Evolutionary conservation across 1,140 invertebrate genomes (phyloP).

Genomic region (Rhopalosiphum padi): DNA sequence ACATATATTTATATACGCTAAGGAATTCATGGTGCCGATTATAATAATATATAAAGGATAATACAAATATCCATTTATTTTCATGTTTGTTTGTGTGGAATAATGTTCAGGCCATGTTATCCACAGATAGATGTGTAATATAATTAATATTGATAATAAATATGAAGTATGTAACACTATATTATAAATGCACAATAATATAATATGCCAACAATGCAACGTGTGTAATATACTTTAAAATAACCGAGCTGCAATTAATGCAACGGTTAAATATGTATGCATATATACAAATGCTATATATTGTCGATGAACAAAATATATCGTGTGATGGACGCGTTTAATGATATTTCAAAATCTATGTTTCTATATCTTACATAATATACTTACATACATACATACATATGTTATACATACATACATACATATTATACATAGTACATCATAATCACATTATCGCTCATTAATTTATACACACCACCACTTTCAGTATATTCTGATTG

Average conservation of each 20-base stretch:
- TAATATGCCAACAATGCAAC: not conserved
- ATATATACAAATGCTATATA: not conserved
- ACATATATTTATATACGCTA: not conserved
- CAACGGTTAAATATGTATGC: not conserved
- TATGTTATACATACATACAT: not conserved
- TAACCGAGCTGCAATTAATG: not conserved
- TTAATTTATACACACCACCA: not conserved
- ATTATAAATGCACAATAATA: not conserved
- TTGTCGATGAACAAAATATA: not conserved
- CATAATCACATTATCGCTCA: not conserved
- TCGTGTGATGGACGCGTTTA: not conserved
- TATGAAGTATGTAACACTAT: not conserved
- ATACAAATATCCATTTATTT: not conserved
- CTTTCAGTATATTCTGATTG: not conserved
- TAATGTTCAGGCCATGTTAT: not conserved
- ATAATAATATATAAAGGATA: not conserved
- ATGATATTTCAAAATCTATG: not conserved
- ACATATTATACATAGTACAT: not conserved
- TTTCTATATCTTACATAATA: not conserved
- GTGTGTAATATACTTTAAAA: not conserved
- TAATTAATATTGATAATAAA: not conserved
- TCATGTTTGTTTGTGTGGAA: not conserved
- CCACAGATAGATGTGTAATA: not conserved
- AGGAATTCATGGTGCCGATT: slow-evolving; percentile 1
- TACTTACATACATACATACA: not conserved